Percentiles rank a stretch among this genome's conserved stretches.
Evolutionary conservation across 1,140 invertebrate species (phyloP).

Genomic region (Anagrus nilaparvatae): DNA sequence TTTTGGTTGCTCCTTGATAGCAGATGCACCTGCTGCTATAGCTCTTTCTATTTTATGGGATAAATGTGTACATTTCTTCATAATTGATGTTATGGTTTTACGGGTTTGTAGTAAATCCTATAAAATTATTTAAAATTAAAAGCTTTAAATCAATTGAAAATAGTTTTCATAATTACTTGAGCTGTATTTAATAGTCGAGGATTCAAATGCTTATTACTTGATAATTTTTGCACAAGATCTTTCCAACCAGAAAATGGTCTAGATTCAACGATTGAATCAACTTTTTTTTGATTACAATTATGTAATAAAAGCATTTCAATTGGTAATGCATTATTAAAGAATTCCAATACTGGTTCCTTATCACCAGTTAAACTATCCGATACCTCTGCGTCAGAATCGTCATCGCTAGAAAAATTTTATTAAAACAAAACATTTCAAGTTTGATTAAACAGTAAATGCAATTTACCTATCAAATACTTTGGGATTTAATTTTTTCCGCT

Average conservation of each 20-base stretch:
- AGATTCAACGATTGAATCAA: conserved; percentile 52
- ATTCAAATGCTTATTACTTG: conserved; percentile 53
- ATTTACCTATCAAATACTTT: conserved; percentile 37
- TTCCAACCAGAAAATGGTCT: conserved; percentile 64
- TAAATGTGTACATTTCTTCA: conserved; percentile 65
- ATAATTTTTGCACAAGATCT: conserved; percentile 63
- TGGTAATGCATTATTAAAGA: conserved; percentile 56
- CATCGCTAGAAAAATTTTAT: conserved; percentile 42
- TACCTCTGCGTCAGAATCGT: conserved; percentile 64
- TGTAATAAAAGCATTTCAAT: conserved; percentile 57
- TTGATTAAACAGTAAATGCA: neutral
- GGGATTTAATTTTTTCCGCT: conserved; percentile 25
- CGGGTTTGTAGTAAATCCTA: conserved; percentile 54
- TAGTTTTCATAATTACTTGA: conserved; percentile 37
- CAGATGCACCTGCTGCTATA: conserved; percentile 54
- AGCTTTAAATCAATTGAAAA: conserved; percentile 3
- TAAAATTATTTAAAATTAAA: conserved; percentile 6
- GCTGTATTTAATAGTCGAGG: conserved; percentile 62
- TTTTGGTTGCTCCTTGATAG: conserved; percentile 56
- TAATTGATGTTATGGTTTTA: conserved; percentile 56
- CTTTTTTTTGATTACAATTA: conserved; percentile 64
- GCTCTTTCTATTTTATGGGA: conserved; percentile 61
- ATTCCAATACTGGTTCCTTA: conserved; percentile 64
- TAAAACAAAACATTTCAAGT: neutral
- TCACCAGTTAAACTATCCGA: conserved; percentile 55